Conservation (phyloP, 2,888 invertebrate species). For the Andrena marginata region DNA sequence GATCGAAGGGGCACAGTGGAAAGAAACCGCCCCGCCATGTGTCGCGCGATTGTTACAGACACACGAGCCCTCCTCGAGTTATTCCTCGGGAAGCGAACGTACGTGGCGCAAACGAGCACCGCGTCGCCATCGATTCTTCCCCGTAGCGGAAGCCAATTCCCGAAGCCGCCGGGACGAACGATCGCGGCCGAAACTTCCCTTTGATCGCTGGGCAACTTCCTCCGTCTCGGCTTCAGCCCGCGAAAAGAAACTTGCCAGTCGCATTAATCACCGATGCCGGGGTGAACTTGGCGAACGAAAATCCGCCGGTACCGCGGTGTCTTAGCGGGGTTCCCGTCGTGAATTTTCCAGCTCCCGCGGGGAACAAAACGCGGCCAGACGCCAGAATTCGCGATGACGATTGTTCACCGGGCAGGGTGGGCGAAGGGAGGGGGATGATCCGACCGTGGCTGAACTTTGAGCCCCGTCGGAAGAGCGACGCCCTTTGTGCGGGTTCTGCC, state of each 20-base stretch:
- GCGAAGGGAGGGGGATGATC: slow-evolving; percentile 30
- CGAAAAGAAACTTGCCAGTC: slow-evolving; percentile 48
- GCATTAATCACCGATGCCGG: slow-evolving; percentile 57
- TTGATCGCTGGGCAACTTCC: slow-evolving; percentile 37
- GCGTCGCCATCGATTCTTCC: slow-evolving; percentile 24
- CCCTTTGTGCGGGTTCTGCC: slow-evolving; percentile 62
- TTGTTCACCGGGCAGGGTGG: slow-evolving; percentile 58
- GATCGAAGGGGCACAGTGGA: neutral
- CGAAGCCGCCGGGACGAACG: slow-evolving; percentile 9
- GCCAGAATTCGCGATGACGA: slow-evolving; percentile 63
- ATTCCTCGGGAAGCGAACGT: neutral
- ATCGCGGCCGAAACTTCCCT: slow-evolving; percentile 51
- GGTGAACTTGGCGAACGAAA: slow-evolving; percentile 43
- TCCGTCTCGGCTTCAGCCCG: neutral
- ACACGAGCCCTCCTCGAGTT: neutral
- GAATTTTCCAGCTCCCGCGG: slow-evolving; percentile 52
- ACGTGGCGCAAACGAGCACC: neutral
- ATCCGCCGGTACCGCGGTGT: neutral
- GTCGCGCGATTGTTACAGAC: neutral
- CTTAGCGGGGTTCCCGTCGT: slow-evolving; percentile 23
- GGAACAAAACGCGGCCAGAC: slow-evolving; percentile 45
- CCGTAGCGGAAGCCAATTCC: slow-evolving; percentile 12
- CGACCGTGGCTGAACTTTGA: slow-evolving; percentile 56
- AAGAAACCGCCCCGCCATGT: neutral
- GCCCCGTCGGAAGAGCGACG: slow-evolving; percentile 61